Evolutionary conservation across 2,797 vertebrate species (phyloP).

Genomic region (Sardinella longiceps): DNA sequence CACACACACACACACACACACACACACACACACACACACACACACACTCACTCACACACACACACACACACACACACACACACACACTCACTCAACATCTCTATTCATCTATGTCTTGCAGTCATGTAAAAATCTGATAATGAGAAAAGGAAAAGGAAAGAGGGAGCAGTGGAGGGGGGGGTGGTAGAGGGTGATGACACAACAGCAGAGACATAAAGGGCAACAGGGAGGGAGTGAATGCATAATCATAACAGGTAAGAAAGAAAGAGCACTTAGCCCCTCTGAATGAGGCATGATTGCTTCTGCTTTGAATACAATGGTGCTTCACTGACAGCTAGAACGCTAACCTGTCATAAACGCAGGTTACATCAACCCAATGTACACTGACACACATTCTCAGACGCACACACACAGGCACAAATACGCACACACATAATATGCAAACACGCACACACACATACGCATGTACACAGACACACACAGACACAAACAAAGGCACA

Average conservation of each 20-base stretch:
- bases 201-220: background rate
- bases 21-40: too few relatives aligned
- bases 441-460: background rate
- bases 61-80: too few relatives aligned
- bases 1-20: too few relatives aligned
- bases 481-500: too few relatives aligned
- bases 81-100: too few relatives aligned
- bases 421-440: background rate
- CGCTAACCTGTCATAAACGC: background rate
- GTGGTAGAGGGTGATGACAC: background rate
- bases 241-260: background rate
- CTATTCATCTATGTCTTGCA: background rate
- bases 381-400: background rate
- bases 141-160: background rate
- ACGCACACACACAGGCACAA: background rate
- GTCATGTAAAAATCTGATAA: background rate
- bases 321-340: background rate
- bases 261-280: too few relatives aligned
- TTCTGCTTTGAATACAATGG: background rate
- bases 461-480: too few relatives aligned
- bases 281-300: slow-evolving; percentile 2
- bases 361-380: background rate
- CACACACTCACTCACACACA: too few relatives aligned
- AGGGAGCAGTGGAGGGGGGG: background rate
- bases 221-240: background rate